Evolutionary conservation across 2,888 invertebrate genomes (phyloP), one percentile per base, ranked within the genome.

Genomic region (Archaeoteleia sp.): DNA sequence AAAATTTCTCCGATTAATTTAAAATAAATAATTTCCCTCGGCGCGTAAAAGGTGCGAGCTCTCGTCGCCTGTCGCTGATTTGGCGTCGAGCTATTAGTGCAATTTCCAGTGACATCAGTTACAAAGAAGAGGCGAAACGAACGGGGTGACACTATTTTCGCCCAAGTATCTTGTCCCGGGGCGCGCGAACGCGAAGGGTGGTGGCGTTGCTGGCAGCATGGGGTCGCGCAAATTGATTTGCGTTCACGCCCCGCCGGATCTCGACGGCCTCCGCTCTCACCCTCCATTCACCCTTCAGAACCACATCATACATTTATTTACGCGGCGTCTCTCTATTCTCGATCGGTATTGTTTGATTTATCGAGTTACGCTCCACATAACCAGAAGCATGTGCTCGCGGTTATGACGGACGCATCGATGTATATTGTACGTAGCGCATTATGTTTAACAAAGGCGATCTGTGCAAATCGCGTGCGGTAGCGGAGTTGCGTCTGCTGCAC

Each of bases 191-290:
- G 57, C 70, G 75, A 73, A 72, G 72, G 72, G 74, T 67, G 66
- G 65, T 32, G 46, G 70, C 61, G 65, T 58, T 48, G 66, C 55
- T 70, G 62, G 75, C 77, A 71, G 81, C 79, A 76, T 78, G 82
- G 78, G 77, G 80, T 78, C 78, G 79, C 73, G 79, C 82, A 85
- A 85, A 85, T 85, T 85, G 84, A 85, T 85, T 85, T 85, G 85
- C 84, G 83, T 85, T 85, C 84, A 85, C 85, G 84, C 85, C 84
- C 84, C 77, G 79, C 58, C 77, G 75, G 67, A 72, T 74, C 74
- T 74, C 45, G 67, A 70, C 65, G 66, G 45, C 69, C 62, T 49
- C 65, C 55, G 49, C 57, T 23, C 67, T 67, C 54, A 67, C 66
- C 72, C 71, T 70, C 65, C 71, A 74, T 73, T 78, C 74, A 76